A percentile compares a stretch with the other conserved stretches of the same genome.
Evolutionary conservation across 2,797 vertebrate species (phyloP).

Genomic region (Pseudochirops cupreus): DNA sequence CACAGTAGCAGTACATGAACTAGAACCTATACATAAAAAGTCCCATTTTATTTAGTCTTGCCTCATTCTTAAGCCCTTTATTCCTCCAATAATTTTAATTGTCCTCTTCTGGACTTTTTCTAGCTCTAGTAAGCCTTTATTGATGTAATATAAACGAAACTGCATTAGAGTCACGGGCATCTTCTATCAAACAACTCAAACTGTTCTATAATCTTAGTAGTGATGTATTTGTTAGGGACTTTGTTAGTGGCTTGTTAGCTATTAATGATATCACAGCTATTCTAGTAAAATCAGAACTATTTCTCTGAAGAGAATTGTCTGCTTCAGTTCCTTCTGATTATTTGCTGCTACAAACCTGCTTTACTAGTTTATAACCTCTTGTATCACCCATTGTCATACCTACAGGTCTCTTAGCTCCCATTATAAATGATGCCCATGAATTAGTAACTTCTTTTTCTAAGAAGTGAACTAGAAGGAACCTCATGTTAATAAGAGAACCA

Average conservation of each 20-base stretch:
- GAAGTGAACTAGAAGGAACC: not conserved
- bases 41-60: not conserved
- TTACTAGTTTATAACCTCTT: not conserved
- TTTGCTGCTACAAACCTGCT: not conserved
- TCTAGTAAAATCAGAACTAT: not conserved
- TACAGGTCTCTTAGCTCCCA: not conserved
- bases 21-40: not conserved
- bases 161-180: not conserved
- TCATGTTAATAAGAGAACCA: not conserved
- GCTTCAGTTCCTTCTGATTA: not conserved
- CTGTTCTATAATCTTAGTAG: not conserved
- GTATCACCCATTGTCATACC: not conserved
- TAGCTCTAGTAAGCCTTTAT: not conserved
- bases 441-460: not conserved
- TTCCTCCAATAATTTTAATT: not conserved
- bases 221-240: not conserved
- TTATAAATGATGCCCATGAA: not conserved
- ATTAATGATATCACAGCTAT: not conserved
- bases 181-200: not conserved
- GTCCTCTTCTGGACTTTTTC: not conserved
- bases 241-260: not conserved
- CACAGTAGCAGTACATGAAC: not conserved
- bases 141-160: not conserved
- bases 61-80: not conserved
- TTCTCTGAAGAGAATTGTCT: not conserved